Evolutionary conservation across 2,113 vertebrate species (phyloP).

Genomic region (Euleptes europaea): DNA sequence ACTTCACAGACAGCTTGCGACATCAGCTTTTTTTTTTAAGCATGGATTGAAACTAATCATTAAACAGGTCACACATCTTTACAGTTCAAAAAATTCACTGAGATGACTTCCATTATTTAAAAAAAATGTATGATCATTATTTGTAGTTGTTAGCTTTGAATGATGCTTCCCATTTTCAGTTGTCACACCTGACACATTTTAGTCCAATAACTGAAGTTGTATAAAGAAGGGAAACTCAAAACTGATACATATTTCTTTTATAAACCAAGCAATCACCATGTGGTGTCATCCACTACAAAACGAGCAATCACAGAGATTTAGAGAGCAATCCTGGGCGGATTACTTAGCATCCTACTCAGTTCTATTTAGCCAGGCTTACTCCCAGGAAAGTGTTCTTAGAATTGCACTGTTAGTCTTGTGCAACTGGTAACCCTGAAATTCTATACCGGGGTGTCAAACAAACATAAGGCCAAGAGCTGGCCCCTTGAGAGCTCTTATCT

Average conservation of each 20-base stretch:
- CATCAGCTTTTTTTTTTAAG: not conserved
- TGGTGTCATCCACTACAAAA: too few species aligned
- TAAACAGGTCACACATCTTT: not conserved
- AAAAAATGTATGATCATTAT: not conserved
- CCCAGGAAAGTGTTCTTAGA: too few species aligned
- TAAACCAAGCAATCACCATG: not conserved
- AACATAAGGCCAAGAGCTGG: too few species aligned
- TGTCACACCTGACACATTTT: not conserved
- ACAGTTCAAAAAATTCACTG: too few species aligned
- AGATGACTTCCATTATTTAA: not conserved
- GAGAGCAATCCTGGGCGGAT: too few species aligned
- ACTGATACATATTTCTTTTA: not conserved
- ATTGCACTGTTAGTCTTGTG: too few species aligned
- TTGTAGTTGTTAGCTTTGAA: not conserved
- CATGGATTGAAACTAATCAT: not conserved
- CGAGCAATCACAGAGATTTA: too few species aligned
- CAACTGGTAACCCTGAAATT: not conserved
- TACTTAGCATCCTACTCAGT: too few species aligned
- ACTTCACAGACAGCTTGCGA: slow-evolving; percentile 4
- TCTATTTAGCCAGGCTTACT: too few species aligned
- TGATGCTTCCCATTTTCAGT: not conserved
- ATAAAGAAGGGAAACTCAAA: not conserved
- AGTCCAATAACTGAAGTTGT: not conserved
- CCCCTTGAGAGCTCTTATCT: too few species aligned
- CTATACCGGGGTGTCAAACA: too few species aligned